These are phyloP conservation scores for Numida meleagris DNA, from an alignment of 2,113 vertebrate genomes.

Conservation along the genomic window DNA sequence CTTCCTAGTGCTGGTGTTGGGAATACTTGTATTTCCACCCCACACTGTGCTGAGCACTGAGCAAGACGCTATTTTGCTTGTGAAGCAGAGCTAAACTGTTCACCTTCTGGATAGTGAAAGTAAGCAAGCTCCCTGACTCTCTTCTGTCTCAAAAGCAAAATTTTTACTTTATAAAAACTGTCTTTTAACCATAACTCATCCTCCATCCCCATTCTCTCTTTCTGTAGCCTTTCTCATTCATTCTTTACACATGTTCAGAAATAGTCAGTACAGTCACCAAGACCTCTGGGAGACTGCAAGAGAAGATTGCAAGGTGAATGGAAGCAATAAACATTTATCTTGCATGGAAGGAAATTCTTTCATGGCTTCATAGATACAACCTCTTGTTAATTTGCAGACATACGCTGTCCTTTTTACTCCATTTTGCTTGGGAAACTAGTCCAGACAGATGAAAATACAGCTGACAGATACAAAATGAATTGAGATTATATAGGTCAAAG, in stretches of 20 bases:
- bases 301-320: not conserved
- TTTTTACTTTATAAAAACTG: not conserved
- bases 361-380: not conserved
- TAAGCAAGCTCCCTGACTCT: not conserved
- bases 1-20: not conserved
- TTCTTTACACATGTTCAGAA: rapidly evolving
- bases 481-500: not conserved
- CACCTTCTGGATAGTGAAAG: not conserved
- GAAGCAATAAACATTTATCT: not conserved
- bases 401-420: not conserved
- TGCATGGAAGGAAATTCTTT: not conserved
- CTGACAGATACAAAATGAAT: not conserved
- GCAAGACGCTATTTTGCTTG: not conserved
- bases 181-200: not conserved
- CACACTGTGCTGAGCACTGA: not conserved
- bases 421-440: not conserved
- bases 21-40: not conserved
- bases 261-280: not conserved
- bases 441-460: not conserved
- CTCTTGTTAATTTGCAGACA: not conserved
- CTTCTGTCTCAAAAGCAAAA: not conserved
- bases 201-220: not conserved
- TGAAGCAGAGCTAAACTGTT: not conserved
- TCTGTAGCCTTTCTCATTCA: not conserved
- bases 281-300: not conserved